These are phyloP conservation scores for Hyles lineata DNA, from an alignment of 2,888 invertebrate species.

Conservation along the genomic window DNA sequence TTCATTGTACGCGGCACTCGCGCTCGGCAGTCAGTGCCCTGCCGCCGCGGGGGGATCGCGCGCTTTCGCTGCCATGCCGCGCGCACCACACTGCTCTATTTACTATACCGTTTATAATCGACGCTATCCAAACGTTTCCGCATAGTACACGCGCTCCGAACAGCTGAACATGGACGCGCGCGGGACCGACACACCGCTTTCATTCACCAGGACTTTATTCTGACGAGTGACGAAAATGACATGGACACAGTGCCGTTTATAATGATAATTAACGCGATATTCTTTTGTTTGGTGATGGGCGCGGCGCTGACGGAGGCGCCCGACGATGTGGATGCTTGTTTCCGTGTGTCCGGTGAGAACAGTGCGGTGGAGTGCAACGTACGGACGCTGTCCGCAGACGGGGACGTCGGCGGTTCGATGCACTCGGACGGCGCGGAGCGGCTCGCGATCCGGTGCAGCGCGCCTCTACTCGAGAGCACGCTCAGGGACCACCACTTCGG, in stretches of 20 bases:
- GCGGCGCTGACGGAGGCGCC: constrained; percentile 82
- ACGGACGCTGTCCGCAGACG: constrained; percentile 88
- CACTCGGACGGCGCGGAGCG: constrained; percentile 90
- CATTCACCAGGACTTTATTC: constrained; percentile 66
- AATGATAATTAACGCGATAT: constrained; percentile 82
- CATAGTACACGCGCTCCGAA: constrained; percentile 60
- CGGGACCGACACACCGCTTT: constrained; percentile 57
- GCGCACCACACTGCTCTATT: constrained; percentile 60
- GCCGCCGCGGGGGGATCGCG: constrained; percentile 77
- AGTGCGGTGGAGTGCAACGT: constrained; percentile 86
- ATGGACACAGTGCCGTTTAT: constrained; percentile 81
- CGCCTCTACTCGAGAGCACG: constrained; percentile 87
- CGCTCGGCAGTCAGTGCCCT: constrained; percentile 69
- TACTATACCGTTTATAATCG: constrained; percentile 62
- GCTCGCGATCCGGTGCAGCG: constrained; percentile 90
- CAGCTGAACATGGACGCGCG: constrained; percentile 72
- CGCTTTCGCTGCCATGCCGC: constrained; percentile 54
- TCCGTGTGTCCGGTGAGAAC: constrained; percentile 73
- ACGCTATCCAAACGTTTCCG: constrained; percentile 66
- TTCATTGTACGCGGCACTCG: constrained; percentile 65
- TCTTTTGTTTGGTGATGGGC: constrained; percentile 84
- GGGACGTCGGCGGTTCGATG: constrained; percentile 86
- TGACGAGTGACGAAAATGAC: constrained; percentile 79
- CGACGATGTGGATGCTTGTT: constrained; percentile 75
- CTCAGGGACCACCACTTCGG: constrained; percentile 90